These are phyloP conservation scores for Cephus rjabovi DNA, from an alignment of 2,888 invertebrate genomes.

Conservation along the genomic window DNA sequence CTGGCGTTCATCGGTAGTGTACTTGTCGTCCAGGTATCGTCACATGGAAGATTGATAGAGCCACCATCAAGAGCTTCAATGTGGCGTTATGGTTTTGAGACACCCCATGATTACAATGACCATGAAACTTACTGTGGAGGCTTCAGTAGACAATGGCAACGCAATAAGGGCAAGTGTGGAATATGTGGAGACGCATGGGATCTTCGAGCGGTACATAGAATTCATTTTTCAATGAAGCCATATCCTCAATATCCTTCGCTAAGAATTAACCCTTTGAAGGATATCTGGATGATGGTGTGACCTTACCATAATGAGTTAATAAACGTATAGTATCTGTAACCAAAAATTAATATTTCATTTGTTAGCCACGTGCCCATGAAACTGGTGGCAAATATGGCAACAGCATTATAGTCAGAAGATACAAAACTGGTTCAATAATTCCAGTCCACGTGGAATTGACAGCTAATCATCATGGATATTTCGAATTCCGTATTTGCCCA, in stretches of 20 bases:
- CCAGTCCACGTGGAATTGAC: conserved; percentile 86
- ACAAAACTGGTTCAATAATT: conserved; percentile 76
- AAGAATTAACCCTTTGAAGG: too few relatives aligned
- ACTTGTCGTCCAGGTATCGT: conserved; percentile 63
- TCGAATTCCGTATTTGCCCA: conserved; percentile 86
- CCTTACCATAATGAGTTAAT: neutral
- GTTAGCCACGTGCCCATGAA: conserved; percentile 81
- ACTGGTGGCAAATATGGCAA: conserved; percentile 86
- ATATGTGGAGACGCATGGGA: conserved; percentile 91
- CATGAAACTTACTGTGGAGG: conserved; percentile 91
- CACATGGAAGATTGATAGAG: conserved; percentile 83
- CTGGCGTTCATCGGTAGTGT: conserved; percentile 5
- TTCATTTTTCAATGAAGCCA: too few relatives aligned
- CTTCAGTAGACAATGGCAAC: conserved; percentile 84
- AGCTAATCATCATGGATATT: conserved; percentile 88
- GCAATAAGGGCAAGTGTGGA: conserved; percentile 86
- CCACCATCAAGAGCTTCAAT: conserved; percentile 89
- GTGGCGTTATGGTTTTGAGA: conserved; percentile 90
- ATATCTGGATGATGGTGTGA: neutral
- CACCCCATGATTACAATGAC: conserved; percentile 91
- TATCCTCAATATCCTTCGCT: too few relatives aligned
- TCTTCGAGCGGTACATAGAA: conserved; percentile 61
- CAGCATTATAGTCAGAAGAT: conserved; percentile 84
- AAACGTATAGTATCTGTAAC: too few relatives aligned
- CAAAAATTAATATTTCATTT: conserved; percentile 16